phyloP scores from a whole-genome alignment of 2,888 invertebrate species.

The Lasius platythorax region DNA sequence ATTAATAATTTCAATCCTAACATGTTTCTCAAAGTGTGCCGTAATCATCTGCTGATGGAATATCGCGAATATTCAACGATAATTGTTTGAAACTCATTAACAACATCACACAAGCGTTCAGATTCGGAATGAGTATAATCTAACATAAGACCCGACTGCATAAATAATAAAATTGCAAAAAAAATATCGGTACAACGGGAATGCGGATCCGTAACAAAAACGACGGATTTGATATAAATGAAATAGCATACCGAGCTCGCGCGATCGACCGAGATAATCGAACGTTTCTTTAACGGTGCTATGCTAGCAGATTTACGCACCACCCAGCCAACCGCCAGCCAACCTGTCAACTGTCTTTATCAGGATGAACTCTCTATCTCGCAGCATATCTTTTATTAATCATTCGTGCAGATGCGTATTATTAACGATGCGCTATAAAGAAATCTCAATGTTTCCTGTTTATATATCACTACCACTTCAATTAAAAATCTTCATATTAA shows the following conservation, averaged over 20 bases:
- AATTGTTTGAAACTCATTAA: background rate
- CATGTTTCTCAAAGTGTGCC: background rate
- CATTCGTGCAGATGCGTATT: constrained; percentile 47
- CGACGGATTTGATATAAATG: constrained; percentile 20
- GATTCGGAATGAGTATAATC: background rate
- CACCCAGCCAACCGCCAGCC: constrained; percentile 4
- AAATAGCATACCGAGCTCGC: constrained; percentile 34
- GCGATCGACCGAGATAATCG: constrained; percentile 51
- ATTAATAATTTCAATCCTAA: background rate
- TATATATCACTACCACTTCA: background rate
- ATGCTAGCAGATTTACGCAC: constrained; percentile 39
- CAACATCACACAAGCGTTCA: background rate
- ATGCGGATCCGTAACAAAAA: constrained; percentile 38
- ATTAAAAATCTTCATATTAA: background rate
- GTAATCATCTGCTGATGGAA: background rate
- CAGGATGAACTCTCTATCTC: constrained; percentile 31
- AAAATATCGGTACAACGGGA: constrained; percentile 17
- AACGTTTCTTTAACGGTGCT: constrained; percentile 42
- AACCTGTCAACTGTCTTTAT: constrained; percentile 41
- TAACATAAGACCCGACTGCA: background rate
- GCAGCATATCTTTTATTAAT: constrained; percentile 43
- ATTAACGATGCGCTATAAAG: constrained; percentile 58
- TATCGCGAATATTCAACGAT: background rate
- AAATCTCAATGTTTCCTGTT: background rate
- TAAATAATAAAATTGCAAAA: constrained; percentile 31